phyloP scores from a whole-genome alignment of 1,140 invertebrate species.

The Cyclina sinensis region DNA sequence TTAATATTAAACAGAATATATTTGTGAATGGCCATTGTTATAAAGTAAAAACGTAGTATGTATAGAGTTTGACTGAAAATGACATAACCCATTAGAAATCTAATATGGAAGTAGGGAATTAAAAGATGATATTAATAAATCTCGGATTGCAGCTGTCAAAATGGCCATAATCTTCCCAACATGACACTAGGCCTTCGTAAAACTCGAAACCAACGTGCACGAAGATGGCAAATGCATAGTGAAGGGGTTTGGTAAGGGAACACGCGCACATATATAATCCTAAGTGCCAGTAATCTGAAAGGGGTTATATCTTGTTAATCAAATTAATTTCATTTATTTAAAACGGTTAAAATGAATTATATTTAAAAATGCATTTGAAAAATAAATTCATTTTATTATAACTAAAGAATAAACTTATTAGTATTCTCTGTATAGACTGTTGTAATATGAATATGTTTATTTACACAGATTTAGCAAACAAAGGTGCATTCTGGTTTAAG shows the following conservation, averaged over 20 bases:
- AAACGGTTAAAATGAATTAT: not conserved
- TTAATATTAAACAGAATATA: not conserved
- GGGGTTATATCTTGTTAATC: not conserved
- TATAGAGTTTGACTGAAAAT: not conserved
- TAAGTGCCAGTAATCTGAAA: not conserved
- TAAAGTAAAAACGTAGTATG: not conserved
- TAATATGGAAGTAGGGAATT: constrained; percentile 5
- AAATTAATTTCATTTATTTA: not conserved
- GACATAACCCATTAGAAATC: constrained; percentile 54
- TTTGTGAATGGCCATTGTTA: constrained; percentile 4
- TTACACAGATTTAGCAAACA: too few species aligned
- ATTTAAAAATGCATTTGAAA: not conserved
- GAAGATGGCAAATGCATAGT: not conserved
- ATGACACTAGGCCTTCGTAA: constrained; percentile 23
- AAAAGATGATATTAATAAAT: constrained; percentile 50
- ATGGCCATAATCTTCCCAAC: not conserved
- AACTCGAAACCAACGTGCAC: not conserved
- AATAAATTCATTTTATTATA: too few species aligned
- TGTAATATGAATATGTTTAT: too few species aligned
- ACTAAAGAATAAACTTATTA: too few species aligned
- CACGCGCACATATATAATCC: not conserved
- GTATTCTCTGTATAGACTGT: too few species aligned
- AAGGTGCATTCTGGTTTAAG: too few species aligned
- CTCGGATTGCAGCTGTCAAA: constrained; percentile 39
- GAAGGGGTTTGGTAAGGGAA: not conserved